Conservation (phyloP, 1,140 invertebrate species). For the Dinoponera quadriceps region DNA sequence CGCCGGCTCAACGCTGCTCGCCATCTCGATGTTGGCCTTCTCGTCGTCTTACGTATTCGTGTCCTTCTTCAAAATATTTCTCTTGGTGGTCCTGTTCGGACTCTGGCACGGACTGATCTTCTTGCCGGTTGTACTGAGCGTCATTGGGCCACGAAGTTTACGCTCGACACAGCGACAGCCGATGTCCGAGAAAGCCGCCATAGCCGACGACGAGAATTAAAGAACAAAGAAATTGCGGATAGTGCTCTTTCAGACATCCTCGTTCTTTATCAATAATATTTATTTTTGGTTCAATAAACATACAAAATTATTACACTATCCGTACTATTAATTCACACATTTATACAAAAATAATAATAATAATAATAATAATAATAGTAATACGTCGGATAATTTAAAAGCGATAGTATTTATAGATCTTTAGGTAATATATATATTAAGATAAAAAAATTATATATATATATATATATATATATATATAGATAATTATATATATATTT, state of each 20-base stretch:
- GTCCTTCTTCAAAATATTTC: constrained; percentile 93
- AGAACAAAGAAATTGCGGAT: constrained; percentile 62
- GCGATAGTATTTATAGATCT: constrained; percentile 79
- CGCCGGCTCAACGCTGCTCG: constrained; percentile 92
- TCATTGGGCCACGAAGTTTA: constrained; percentile 88
- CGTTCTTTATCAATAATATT: constrained; percentile 85
- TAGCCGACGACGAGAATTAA: constrained; percentile 52
- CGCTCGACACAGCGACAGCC: not conserved
- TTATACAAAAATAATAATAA: constrained; percentile 85
- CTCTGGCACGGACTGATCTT: constrained; percentile 92
- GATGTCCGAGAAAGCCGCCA: constrained; percentile 19
- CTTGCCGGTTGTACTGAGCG: constrained; percentile 90
- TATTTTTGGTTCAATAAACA: constrained; percentile 86
- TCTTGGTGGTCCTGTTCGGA: constrained; percentile 91
- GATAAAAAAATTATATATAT: constrained; percentile 78
- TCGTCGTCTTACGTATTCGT: constrained; percentile 93
- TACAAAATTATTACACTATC: constrained; percentile 86
- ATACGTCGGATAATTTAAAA: constrained; percentile 79
- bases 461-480: constrained; percentile 69
- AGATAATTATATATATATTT: not conserved
- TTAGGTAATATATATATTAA: constrained; percentile 78
- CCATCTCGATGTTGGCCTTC: constrained; percentile 90
- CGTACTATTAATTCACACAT: constrained; percentile 86
- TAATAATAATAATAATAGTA: constrained; percentile 71
- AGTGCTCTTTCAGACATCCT: constrained; percentile 31